Evolutionary conservation across 2,888 invertebrate species (phyloP), one percentile per base, ranked within the genome.

Genomic region (Octodonta nipae): DNA sequence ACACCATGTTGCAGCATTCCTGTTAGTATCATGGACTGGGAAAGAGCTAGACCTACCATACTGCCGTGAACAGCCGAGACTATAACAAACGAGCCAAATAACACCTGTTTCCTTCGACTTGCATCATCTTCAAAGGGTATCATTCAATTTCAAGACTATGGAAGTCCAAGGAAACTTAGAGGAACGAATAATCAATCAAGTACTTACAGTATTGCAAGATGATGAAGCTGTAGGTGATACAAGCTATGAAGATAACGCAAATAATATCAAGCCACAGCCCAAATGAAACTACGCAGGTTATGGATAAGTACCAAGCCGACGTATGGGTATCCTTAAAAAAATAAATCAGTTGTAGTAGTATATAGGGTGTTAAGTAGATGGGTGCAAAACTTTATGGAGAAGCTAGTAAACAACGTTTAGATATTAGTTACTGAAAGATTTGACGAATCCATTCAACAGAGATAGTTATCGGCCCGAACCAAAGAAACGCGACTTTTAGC

Each of bases 1-100:
- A 86, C 75, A 3, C 82, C 83, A 61, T 79, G 75, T 54, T 85
- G 84, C 35, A 86, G 70, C 77, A 85, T 79, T 38, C 81, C 84
- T 35, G 54, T 34, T 10, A 40, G 10, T 15, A 37, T 36, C n/a
- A 40, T 14, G 7, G 34, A 32, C 20, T 40, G 40, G 26, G 37
- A 52, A 11, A 55, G 41, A 2, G 54, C 55, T 5, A 55, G 32
- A 24, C 55, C 55, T 4, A 52, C 50, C 7, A 52, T 41, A 38
- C 52, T 53, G 4, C 49, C 50, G 38, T 41, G 47, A 13, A 46
- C 45, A 11, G 29, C n/a, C n/a, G n/a, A n/a, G n/a, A n/a, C n/a
- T 15, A n/a, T n/a, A n/a, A n/a, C n/a, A n/a, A n/a, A n/a, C n/a
- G n/a, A n/a, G n/a, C n/a, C n/a, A n/a, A n/a, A n/a, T n/a, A n/a